Evolutionary conservation across 1,140 invertebrate species (phyloP), one percentile per base, ranked within the genome.

Genomic region (Octopus sinensis): DNA sequence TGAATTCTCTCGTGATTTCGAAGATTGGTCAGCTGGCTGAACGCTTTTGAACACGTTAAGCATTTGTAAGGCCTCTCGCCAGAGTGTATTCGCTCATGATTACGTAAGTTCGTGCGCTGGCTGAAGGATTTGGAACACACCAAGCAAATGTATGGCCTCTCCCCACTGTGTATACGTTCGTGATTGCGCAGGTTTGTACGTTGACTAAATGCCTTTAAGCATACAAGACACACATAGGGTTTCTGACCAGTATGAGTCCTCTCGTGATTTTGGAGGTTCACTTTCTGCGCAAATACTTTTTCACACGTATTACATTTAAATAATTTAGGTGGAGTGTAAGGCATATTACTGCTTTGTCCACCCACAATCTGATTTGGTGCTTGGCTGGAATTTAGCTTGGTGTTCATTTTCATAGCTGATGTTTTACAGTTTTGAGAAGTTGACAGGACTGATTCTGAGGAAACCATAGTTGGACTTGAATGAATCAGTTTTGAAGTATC

Each of bases 1-100:
- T 92, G 91, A 23, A 86, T 82, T 30, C 87, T 56, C 82, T 84
- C 85, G 80, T 92, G 91, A 43, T 84, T 82, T 52, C 83, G 81
- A 13, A 88, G 83, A 52, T 83, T 83, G 53, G 81, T 80, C 51
- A 83, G 84, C 12, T 84, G 82, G 23, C 80, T 56, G 77, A 85
- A 85, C 5, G 81, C 56, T 53, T 85, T 81, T 3, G 89, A 89
- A 85, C 91, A 92, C 83, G 86, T 88, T 54, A 86, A 83, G 81
- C 91, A 92, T 80, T 88, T 86, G 78, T 87, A 89, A 53, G 85
- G 88, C 43, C 82, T 81, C 23, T 78, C 77, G 4, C 77, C 77
- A 10, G 77, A 53, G 10, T 78, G 77, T 53, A 54, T 17, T 9
- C 77, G 23, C 5, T 53, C 77, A 54, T 78, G 77, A 17, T 53